phyloP scores from a whole-genome alignment of 2,113 vertebrate species.

The Lycaon pictus region DNA sequence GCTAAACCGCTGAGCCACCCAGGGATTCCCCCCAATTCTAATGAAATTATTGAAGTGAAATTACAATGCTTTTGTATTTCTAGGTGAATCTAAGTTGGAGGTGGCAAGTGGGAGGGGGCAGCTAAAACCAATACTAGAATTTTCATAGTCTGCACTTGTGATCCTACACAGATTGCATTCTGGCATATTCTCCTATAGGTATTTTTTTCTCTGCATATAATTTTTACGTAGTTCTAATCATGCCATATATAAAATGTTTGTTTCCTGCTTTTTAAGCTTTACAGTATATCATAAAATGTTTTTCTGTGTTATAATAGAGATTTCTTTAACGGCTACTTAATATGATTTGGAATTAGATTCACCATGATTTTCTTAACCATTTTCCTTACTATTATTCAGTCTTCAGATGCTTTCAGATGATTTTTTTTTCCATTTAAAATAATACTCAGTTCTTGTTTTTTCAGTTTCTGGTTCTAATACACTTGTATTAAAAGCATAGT shows the following conservation, averaged over 20 bases:
- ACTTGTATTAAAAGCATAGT: neutral
- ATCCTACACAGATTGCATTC: neutral
- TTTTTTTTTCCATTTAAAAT: neutral
- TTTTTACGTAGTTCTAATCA: slow-evolving; percentile 6
- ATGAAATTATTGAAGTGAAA: neutral
- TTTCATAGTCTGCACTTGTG: neutral
- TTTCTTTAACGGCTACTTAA: neutral
- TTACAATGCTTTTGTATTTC: neutral
- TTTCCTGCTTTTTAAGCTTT: neutral
- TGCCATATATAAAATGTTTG: neutral
- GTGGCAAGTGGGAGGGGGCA: neutral
- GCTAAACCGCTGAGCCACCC: no score
- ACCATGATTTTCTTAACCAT: neutral
- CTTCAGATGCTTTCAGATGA: neutral
- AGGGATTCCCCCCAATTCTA: no score
- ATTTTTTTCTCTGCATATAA: neutral
- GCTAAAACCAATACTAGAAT: neutral
- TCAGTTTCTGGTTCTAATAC: neutral
- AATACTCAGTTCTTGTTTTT: neutral
- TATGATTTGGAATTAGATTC: neutral
- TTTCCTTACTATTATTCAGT: neutral
- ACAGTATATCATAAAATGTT: slow-evolving; percentile 1
- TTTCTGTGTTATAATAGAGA: neutral
- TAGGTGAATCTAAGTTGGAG: slow-evolving; percentile 19
- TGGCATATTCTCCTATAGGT: neutral